phyloP scores from a whole-genome alignment of 1,140 invertebrate species.

The Anagrus nilaparvatae region DNA sequence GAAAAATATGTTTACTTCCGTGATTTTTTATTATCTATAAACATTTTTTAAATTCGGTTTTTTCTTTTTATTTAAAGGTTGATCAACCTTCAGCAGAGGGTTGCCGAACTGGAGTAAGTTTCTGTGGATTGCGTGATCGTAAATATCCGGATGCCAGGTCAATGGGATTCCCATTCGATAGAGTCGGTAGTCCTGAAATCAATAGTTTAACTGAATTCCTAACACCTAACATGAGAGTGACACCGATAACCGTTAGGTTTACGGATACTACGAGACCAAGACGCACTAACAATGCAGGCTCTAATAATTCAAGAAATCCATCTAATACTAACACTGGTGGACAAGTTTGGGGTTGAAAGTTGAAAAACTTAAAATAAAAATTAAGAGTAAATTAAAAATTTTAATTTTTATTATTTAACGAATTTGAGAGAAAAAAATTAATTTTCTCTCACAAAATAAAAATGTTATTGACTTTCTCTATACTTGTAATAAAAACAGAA shows the following conservation, averaged over 20 bases:
- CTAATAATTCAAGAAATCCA: too few relatives aligned
- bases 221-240: constrained; percentile 56
- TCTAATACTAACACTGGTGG: too few relatives aligned
- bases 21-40: background rate
- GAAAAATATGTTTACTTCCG: background rate
- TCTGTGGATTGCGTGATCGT: constrained; percentile 62
- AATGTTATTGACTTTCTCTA: too few relatives aligned
- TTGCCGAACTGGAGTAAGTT: constrained; percentile 61
- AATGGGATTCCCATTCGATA: constrained; percentile 74
- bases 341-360: too few relatives aligned
- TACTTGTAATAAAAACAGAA: too few relatives aligned
- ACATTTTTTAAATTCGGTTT: background rate
- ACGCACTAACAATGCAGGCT: too few relatives aligned
- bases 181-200: constrained; percentile 42
- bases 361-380: too few relatives aligned
- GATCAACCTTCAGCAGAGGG: constrained; percentile 11
- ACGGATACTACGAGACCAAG: constrained; percentile 23
- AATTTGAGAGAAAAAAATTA: too few relatives aligned
- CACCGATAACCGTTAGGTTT: constrained; percentile 44
- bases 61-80: constrained; percentile 1
- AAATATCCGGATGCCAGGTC: constrained; percentile 59
- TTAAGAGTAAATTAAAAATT: too few relatives aligned
- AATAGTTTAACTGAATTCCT: constrained; percentile 51
- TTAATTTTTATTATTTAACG: too few relatives aligned
- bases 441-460: too few relatives aligned